Base-by-base conservation (phyloP, 2,888 invertebrate genomes). In the Parnassius apollo region DNA sequence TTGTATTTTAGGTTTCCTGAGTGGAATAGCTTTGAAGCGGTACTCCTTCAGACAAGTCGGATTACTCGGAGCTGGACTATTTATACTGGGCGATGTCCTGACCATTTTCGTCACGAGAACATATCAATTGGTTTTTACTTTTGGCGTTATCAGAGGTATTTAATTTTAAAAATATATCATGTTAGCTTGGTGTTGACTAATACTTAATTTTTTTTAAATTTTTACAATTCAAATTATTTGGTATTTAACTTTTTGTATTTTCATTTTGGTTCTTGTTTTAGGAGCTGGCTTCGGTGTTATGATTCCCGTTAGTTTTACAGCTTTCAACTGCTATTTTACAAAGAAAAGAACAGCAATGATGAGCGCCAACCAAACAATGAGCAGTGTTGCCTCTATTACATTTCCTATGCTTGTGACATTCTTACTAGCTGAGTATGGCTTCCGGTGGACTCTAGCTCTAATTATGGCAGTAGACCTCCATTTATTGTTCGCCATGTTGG, bases 321-420 rank as follows among this genome's bases (percentile, higher is more conserved):
- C 94, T 8, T 95, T 96, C 72, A 96, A 96, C 72, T 93, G 94
- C 66, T 96, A 95, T 73, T 96, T 96, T 73, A 93, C 94, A 0
- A 93, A 93, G 72, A 94, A 93, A 73, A 91, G 95, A 8, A 94
- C 94, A 0, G 91, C 95, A 59, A 94, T 96, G 90, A 96, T 96
- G 95, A 94, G 95, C 62, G 92, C 94, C 11, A 93, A 95, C n/a
- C 96, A 96, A 79, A 93, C 94, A 0, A 82, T 95, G 68, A 94
- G 96, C 71, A 95, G 95, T 9, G 77, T 94, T 51, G 94, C 94
- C 0, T 93, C 93, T 9, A 96, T 96, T 74, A 88, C 94, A 0
- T 95, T 94, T 75, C 96, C 96, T 0, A 91, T 94, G 62, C 75
- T 94, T 2, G 93, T 94, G 50, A 94, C 94, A 49, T 91, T 90